Evolutionary conservation across 1,140 invertebrate genomes (phyloP).

Genomic region (Drosophila takahashii): DNA sequence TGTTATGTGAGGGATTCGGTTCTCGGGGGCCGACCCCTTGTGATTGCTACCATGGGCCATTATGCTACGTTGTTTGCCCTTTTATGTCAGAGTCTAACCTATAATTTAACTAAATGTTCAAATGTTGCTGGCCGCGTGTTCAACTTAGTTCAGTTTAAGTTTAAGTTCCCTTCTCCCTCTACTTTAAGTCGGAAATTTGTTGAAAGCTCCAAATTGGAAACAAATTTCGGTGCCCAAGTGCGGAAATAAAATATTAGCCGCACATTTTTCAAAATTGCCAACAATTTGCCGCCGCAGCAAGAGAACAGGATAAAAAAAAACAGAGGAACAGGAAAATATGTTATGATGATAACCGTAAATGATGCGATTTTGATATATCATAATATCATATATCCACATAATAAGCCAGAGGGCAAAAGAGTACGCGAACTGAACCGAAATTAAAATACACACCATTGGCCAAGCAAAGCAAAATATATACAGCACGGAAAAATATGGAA

Average conservation of each 20-base stretch:
- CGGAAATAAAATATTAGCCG: constrained; percentile 80
- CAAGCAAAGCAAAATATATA: constrained; percentile 1
- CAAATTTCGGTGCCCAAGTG: constrained; percentile 69
- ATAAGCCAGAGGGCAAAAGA: constrained; percentile 17
- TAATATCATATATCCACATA: constrained; percentile 11
- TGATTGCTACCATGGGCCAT: constrained; percentile 78
- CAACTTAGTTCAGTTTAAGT: constrained; percentile 19
- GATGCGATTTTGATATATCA: constrained; percentile 42
- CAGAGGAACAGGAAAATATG: not conserved
- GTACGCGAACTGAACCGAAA: constrained; percentile 26
- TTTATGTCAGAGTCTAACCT: constrained; percentile 81
- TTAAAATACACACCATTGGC: constrained; percentile 47
- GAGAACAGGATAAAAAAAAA: not conserved
- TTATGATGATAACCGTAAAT: constrained; percentile 17
- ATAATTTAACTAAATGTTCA: constrained; percentile 83
- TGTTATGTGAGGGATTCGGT: constrained; percentile 56
- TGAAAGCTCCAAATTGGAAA: constrained; percentile 77
- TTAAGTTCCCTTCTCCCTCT: not conserved
- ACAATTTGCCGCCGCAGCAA: constrained; percentile 46
- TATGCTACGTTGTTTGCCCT: constrained; percentile 83
- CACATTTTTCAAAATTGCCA: constrained; percentile 63
- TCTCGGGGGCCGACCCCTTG: constrained; percentile 28
- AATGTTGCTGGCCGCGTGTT: constrained; percentile 66
- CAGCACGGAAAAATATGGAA: constrained; percentile 23
- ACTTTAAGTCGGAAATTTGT: constrained; percentile 53